These are phyloP conservation scores for Pristionchus exspectatus DNA, from an alignment of 2,888 invertebrate genomes.

Conservation along the genomic window DNA sequence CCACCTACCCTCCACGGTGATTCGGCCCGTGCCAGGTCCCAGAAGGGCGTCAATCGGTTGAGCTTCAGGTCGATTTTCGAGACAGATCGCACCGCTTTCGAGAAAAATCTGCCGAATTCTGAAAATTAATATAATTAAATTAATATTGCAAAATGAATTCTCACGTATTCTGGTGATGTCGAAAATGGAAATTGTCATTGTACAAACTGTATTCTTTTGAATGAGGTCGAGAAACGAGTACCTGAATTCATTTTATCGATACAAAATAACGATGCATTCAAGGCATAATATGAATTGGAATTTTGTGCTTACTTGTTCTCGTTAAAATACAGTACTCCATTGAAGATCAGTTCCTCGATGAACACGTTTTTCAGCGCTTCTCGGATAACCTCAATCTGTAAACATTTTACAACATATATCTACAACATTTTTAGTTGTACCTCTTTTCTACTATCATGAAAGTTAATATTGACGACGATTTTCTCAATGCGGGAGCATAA, in stretches of 20 bases:
- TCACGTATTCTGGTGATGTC: neutral
- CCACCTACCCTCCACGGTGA: neutral
- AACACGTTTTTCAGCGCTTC: neutral
- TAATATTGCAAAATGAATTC: neutral
- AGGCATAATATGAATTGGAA: neutral
- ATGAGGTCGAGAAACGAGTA: neutral
- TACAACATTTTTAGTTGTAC: neutral
- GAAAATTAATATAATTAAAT: neutral
- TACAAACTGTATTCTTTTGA: neutral
- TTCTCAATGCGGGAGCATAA: neutral
- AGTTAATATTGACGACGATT: neutral
- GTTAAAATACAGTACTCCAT: neutral
- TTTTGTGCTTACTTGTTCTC: neutral
- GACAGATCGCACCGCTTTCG: neutral
- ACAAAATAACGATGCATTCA: neutral
- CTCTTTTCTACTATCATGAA: neutral
- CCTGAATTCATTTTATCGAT: neutral
- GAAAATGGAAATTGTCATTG: neutral
- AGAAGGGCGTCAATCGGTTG: neutral
- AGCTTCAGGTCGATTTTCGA: neutral
- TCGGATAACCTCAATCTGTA: neutral
- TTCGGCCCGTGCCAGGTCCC: neutral
- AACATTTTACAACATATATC: neutral
- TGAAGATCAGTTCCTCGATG: neutral
- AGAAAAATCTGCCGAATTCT: neutral